Base-by-base conservation (phyloP, 2,888 invertebrate species). In the Melanargia galathea region DNA sequence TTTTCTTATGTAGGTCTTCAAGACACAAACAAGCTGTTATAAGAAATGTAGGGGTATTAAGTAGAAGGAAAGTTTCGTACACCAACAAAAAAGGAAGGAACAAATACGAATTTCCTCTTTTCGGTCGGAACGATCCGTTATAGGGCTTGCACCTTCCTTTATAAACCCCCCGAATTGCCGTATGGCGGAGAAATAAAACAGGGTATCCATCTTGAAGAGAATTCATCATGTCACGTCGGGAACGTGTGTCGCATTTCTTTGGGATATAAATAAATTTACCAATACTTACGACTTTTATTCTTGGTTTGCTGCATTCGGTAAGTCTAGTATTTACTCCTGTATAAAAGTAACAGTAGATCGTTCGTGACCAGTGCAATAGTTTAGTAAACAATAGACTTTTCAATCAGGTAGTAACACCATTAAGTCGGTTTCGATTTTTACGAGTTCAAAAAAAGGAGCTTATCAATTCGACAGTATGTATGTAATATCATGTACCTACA, bases 111-210 rank as follows among this genome's bases (percentile, higher is more conserved):
- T 68, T 69, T 72, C 71, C 66, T 46, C 52, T 66, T 45, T 62
- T 55, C 43, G 61, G 51, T 49, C 51, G 58, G 54, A 66, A 63
- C 64, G 60, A 62, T 62, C 62, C 54, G 59, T 69, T 66, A 67
- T 65, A 69, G 60, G 78, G 77, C 70, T 45, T 72, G 67, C 77
- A 74, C 70, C 74, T 80, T 79, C 76, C 75, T 80, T 84, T 78
- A 80, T 79, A 82, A 83, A 61, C 54, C 80, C 43, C 77, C 75
- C 76, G 73, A 82, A 83, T 77, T 74, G 74, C 76, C 77, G 75
- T 72, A 74, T 76, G 76, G 73, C 71, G 70, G 63, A 65, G 74
- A 70, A 77, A 84, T 82, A 81, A 80, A 81, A 80, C 71, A 70
- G 62, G 35, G 63, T 38, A 68, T 68, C 63, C 67, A 56, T 68